Base-by-base conservation (phyloP, 37 sponge, comb jelly and placozoan genomes). In the Geodia barretti region DNA sequence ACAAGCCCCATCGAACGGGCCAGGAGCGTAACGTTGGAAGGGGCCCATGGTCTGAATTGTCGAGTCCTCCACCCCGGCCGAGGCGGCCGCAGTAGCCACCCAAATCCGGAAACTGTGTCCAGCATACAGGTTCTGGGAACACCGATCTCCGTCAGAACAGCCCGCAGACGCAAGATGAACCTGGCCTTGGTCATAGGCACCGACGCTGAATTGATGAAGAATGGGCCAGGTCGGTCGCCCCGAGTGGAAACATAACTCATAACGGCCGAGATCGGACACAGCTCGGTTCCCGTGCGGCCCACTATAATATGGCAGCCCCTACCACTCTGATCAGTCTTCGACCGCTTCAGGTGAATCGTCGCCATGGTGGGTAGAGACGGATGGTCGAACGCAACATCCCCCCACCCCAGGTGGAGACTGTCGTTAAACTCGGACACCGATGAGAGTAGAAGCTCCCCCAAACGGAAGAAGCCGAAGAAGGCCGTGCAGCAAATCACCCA, bases 381-480 rank as follows among this genome's bases (percentile, higher is more conserved):
- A 59, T 54, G 9, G 33, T 59, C 62, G 1, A 60, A 30, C 7
- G 62, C 62, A 1, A 76, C 61, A 35, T 76, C 76, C 0, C 70
- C 70, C 41, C 36, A 43, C 41, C 60, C 7, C 14, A 83, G 31
- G 24, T 75, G 84, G 20, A 30, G 17, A 8, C 39, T n/a, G n/a
- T 24, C n/a, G 69, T 83, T 69, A 67, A 68, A 76, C 14, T 29
- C 29, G 17, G 68, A 29, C 24, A 20, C 39, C 0, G 78, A 42
- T 2, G 86, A 66, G 0, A 62, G 39, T 11, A 68, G 31, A 25
- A 85, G 63, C 36, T 85, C 86, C 1, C 86, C 73, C 0, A 79
- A 60, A 2, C 85, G 60, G 17, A 84, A 60, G 63, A 85, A 84
- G 8, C 79, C 86, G 30, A 85, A 85, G 41, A 85, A 85, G 66